phyloP scores from a whole-genome alignment of 2,113 vertebrate species.

The Todiramphus chloris region DNA sequence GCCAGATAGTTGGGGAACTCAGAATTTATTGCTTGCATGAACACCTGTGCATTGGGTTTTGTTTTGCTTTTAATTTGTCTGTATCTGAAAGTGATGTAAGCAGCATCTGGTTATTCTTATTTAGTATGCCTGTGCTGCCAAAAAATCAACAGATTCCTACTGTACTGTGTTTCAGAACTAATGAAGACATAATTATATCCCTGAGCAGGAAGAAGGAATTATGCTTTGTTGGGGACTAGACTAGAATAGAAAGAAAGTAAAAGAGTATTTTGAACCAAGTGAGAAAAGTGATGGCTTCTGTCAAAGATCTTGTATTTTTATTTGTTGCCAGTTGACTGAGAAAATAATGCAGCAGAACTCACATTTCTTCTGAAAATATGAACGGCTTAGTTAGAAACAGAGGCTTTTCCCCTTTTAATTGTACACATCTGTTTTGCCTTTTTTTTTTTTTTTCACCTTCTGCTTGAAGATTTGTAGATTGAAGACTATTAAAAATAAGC shows the following conservation, averaged over 20 bases:
- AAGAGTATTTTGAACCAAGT: conserved; percentile 17
- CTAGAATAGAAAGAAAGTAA: conserved; percentile 27
- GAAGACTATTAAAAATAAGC: conserved; percentile 3
- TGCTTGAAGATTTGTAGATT: conserved; percentile 8
- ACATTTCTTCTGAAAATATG: not conserved
- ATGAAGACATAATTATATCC: conserved; percentile 69
- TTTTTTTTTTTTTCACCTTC: not conserved
- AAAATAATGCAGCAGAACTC: not conserved
- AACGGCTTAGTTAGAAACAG: not conserved
- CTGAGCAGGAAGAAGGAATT: conserved; percentile 64
- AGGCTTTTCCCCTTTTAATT: not conserved
- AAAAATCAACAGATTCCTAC: conserved; percentile 65
- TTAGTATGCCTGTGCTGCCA: conserved; percentile 52
- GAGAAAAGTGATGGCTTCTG: not conserved
- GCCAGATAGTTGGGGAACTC: not conserved
- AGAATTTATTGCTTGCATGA: conserved; percentile 24
- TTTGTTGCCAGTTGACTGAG: not conserved
- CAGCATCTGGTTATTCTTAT: conserved; percentile 67
- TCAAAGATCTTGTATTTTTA: not conserved
- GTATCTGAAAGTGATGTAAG: conserved; percentile 62
- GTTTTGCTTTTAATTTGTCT: conserved; percentile 67
- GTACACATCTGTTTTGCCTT: not conserved
- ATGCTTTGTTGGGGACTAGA: conserved; percentile 41
- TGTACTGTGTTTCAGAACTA: conserved; percentile 66
- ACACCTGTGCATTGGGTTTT: conserved; percentile 55